Conservation (phyloP, 1,140 invertebrate species). For the Drosophila eugracilis region DNA sequence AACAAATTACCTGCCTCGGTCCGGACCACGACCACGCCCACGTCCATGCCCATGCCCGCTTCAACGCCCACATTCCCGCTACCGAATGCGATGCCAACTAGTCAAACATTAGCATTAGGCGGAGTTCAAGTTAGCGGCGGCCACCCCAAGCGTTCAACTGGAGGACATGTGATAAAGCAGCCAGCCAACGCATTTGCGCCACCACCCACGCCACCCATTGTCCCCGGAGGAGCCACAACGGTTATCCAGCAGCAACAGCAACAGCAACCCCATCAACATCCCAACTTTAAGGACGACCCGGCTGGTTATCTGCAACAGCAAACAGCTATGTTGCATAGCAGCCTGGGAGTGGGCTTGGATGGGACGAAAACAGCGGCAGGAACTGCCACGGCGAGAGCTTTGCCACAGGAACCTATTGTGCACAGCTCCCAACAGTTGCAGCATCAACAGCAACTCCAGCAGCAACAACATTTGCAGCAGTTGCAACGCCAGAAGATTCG, state of each 20-base stretch:
- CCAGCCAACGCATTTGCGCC: constrained; percentile 14
- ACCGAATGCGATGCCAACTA: constrained; percentile 48
- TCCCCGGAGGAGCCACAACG: constrained; percentile 4
- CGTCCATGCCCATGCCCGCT: constrained; percentile 28
- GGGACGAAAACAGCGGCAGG: constrained; percentile 23
- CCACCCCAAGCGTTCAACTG: constrained; percentile 18
- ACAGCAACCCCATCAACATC: constrained; percentile 62
- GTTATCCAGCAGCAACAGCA: constrained; percentile 1
- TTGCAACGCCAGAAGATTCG: constrained; percentile 65
- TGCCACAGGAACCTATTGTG: constrained; percentile 60
- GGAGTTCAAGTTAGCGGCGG: constrained; percentile 14
- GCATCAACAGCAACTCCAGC: constrained; percentile 37
- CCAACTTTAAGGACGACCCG: constrained; percentile 94
- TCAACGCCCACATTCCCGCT: constrained; percentile 29
- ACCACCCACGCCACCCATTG: constrained; percentile 7
- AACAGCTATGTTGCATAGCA: constrained; percentile 92
- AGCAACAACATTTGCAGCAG: constrained; percentile 30
- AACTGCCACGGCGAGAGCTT: constrained; percentile 26
- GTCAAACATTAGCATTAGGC: constrained; percentile 47
- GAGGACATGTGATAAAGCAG: constrained; percentile 55
- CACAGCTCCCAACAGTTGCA: constrained; percentile 56
- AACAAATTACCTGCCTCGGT: constrained; percentile 59
- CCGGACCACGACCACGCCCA: constrained; percentile 22
- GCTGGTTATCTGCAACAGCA: constrained; percentile 95
- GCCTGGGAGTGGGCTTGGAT: constrained; percentile 82